Evolutionary conservation across 1,140 invertebrate genomes (phyloP).

Genomic region (Lerema accius): DNA sequence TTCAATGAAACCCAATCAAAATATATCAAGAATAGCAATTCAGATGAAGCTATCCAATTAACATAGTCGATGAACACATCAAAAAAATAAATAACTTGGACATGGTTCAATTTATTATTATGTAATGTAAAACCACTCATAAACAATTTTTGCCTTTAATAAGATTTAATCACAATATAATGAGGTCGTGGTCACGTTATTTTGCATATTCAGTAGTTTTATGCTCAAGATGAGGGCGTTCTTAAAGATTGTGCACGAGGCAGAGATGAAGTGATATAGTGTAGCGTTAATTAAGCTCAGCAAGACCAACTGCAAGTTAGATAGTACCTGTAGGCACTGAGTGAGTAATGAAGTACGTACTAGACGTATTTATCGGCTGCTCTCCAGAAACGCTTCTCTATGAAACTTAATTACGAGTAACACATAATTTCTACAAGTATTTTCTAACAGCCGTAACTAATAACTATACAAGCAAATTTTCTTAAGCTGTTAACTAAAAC

Average conservation of each 20-base stretch:
- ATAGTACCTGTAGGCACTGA: slow-evolving; percentile 14
- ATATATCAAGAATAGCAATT: not conserved
- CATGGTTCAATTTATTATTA: slow-evolving; percentile 3
- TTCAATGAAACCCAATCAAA: not conserved
- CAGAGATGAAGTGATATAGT: slow-evolving; percentile 18
- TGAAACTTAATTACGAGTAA: slow-evolving; percentile 20
- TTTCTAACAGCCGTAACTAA: no score
- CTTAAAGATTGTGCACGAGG: slow-evolving; percentile 11
- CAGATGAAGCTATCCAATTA: not conserved
- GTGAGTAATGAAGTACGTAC: slow-evolving; percentile 16
- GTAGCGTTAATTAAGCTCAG: slow-evolving; percentile 22
- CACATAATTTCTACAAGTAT: no score
- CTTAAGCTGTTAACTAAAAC: no score
- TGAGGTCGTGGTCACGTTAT: slow-evolving; percentile 3
- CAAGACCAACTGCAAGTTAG: slow-evolving; percentile 20
- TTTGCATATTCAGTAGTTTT: slow-evolving; percentile 11
- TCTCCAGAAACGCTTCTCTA: slow-evolving; percentile 11
- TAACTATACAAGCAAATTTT: no score
- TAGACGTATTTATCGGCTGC: slow-evolving; percentile 7
- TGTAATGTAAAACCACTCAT: not conserved
- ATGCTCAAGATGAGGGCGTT: not conserved
- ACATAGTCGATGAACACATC: not conserved
- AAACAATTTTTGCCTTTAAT: not conserved
- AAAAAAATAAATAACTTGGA: slow-evolving; percentile 17
- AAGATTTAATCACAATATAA: slow-evolving; percentile 1